Evolutionary conservation across 2,888 invertebrate genomes (phyloP).

Genomic region (Apamea epomidion): DNA sequence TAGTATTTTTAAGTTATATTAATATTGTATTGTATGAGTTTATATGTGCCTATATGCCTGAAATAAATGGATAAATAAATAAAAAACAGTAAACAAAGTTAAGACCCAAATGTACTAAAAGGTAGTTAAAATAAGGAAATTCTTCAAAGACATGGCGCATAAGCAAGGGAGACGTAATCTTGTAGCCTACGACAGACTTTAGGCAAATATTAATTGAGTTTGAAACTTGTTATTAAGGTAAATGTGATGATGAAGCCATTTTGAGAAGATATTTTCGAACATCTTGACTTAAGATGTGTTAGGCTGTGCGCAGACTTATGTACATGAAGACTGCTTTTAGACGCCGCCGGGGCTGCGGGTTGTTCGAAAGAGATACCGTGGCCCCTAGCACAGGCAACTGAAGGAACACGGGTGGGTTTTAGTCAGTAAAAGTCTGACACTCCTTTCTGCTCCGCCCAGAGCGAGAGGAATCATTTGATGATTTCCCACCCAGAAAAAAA

Average conservation of each 20-base stretch:
- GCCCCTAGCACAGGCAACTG: no score
- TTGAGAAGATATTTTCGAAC: constrained; percentile 15
- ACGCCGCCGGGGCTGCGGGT: no score
- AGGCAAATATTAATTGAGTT: constrained; percentile 66
- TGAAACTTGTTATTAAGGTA: constrained; percentile 57
- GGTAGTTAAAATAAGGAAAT: constrained; percentile 40
- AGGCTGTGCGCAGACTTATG: background rate
- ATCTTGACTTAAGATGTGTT: background rate
- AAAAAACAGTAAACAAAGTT: constrained; percentile 16
- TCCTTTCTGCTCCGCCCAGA: no score
- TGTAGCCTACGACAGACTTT: constrained; percentile 31
- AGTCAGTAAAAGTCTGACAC: no score
- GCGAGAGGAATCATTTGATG: no score
- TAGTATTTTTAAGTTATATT: no score
- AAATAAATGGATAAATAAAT: no score
- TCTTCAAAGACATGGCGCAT: constrained; percentile 55
- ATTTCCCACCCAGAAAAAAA: no score
- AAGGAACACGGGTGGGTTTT: no score
- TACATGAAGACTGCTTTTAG: background rate
- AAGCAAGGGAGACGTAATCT: constrained; percentile 27
- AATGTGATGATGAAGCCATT: constrained; percentile 33
- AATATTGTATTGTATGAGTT: no score
- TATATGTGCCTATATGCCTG: no score
- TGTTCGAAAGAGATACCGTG: no score
- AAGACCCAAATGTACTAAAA: constrained; percentile 2